Evolutionary conservation across 2,888 invertebrate genomes (phyloP), one percentile per base, ranked within the genome.

Genomic region (Tetheella fluctuosa): DNA sequence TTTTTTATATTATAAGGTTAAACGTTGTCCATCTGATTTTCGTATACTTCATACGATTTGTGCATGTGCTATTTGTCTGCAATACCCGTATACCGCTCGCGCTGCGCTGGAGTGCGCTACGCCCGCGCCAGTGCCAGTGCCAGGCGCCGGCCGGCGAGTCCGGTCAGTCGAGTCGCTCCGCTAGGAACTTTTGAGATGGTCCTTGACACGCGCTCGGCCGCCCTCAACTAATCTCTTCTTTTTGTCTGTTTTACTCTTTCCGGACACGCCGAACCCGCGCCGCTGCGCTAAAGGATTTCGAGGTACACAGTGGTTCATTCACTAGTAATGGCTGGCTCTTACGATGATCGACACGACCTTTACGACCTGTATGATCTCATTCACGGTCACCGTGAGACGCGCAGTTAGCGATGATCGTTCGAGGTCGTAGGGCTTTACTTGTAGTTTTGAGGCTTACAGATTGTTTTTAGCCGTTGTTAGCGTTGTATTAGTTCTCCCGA

Each of bases 161-260:
- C 34, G 13, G 12, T 13, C 12, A 34, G 34, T 68, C 42, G 54
- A 34, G 54, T 25, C 75, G 71, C 78, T 75, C 72, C 84, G 83
- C 94, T 95, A 95, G 96, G 96, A 96, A 96, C 96, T 97, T 97
- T 97, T 97, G 97, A 97, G 97, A 97, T 97, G 97, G 97, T 97
- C 97, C 97, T 96, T 96, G 96, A 85, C 89, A 81, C 87, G 89
- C 90, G 90, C 92, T 87, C 91, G 89, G 85, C 89, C 88, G 88
- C 87, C 86, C 86, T 83, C 90, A 90, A 95, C 94, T 95, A 95
- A 95, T 95, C 86, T 94, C 93, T 92, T 94, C 83, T 95, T 94
- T 94, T 94, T 94, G 94, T 95, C 94, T 95, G 94, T 94, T 95
- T 94, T 95, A 94, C 95, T 94, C 95, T 94, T 92, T 93, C 95